Percentiles rank a stretch among this genome's conserved stretches.
phyloP scores from a whole-genome alignment of 2,113 vertebrate genomes.

The Panthera uncia region DNA sequence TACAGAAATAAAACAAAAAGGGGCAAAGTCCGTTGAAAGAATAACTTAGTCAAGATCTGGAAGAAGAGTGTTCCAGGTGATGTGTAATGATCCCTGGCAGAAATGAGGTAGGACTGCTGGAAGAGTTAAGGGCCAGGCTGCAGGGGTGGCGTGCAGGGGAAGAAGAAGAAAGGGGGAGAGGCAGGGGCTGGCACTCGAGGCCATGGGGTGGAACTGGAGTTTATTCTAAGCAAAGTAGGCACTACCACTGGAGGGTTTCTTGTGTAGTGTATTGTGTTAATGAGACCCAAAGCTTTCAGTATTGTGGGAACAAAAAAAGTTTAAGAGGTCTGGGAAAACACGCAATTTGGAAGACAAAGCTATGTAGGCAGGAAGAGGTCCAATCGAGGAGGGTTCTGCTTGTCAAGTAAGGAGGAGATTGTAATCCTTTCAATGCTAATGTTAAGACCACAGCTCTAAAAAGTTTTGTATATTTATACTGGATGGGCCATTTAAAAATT shows the following conservation, averaged over 20 bases:
- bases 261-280: too few relatives aligned
- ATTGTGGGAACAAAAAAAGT: not conserved
- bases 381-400: not conserved
- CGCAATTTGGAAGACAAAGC: not conserved
- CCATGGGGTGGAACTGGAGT: not conserved
- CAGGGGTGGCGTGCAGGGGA: too few relatives aligned
- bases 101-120: not conserved
- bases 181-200: fast-evolving
- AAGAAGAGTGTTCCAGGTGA: not conserved
- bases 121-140: not conserved
- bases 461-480: not conserved
- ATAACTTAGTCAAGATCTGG: not conserved
- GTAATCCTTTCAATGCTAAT: not conserved
- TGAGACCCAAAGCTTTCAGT: not conserved
- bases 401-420: not conserved
- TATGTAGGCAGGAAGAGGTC: not conserved
- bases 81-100: not conserved
- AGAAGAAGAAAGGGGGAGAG: not conserved
- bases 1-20: not conserved
- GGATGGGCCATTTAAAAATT: not conserved
- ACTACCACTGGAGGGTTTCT: not conserved
- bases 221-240: not conserved
- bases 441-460: not conserved
- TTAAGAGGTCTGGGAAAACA: not conserved
- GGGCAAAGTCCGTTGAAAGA: not conserved